A percentile compares a stretch with the other conserved stretches of the same genome.
Evolutionary conservation across 1,140 invertebrate species (phyloP).

Genomic region (Odontomachus brunneus): DNA sequence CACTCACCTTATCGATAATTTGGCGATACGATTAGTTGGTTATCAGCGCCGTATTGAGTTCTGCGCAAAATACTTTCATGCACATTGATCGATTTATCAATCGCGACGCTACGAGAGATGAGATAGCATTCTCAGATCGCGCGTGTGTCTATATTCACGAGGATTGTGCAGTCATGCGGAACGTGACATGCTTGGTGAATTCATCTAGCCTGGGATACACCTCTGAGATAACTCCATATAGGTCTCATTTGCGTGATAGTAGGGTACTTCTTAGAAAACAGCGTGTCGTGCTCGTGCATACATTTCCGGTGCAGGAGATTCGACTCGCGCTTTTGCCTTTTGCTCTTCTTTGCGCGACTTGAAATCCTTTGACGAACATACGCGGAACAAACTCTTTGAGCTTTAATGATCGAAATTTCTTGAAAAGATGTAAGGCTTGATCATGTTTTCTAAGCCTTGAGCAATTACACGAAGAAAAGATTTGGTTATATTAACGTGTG

Average conservation of each 20-base stretch:
- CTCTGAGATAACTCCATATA: slow-evolving; percentile 5
- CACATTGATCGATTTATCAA: neutral
- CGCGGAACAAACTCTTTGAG: neutral
- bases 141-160: neutral
- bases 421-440: neutral
- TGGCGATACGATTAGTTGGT: slow-evolving; percentile 23
- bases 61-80: neutral
- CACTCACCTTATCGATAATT: slow-evolving; percentile 20
- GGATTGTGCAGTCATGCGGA: neutral
- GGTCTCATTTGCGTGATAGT: slow-evolving; percentile 5
- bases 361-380: too few relatives aligned
- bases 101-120: slow-evolving; percentile 16
- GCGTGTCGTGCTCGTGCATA: slow-evolving; percentile 6
- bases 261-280: neutral
- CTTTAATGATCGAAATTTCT: neutral
- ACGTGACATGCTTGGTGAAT: slow-evolving; percentile 3
- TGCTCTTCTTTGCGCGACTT: neutral
- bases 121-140: slow-evolving; percentile 8
- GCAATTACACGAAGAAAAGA: too few relatives aligned
- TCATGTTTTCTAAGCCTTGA: too few relatives aligned
- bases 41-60: slow-evolving; percentile 11
- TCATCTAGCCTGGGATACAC: neutral
- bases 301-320: slow-evolving; percentile 10
- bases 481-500: too few relatives aligned
- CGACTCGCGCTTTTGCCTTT: neutral